Evolutionary conservation across 2,797 vertebrate genomes (phyloP), one percentile per base, ranked within the genome.

Genomic region (Chelmon rostratus): DNA sequence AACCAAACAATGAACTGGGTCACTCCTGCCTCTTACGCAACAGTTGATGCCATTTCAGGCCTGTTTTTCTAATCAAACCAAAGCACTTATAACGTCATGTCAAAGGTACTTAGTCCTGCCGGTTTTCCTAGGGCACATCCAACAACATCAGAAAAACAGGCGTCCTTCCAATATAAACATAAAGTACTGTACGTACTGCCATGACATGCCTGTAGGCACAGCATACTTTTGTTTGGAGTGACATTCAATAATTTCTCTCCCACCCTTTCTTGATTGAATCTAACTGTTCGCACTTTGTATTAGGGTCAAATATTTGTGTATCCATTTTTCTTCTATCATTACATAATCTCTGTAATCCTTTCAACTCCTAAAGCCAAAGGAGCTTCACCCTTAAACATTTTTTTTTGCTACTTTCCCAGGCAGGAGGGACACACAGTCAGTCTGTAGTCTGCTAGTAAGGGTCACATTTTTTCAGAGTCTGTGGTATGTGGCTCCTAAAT

Each of bases 401-500:
- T 57, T 35, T 49, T 74, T 8, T 83, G 84, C 81, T 88, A 88
- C 85, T 84, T 90, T 84, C 79, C 74, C 76, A 88, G 70, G 67
- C 68, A 66, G 47, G 52, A 54, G 58, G 53, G 63, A 84, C 77
- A 83, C 46, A 73, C 49, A 69, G 62, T 49, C 68, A 73, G 58
- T 68, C 64, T 64, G 68, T 79, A 82, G 44, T 74, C 81, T 71
- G 83, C 70, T 70, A 77, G 74, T 85, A 87, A 85, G 81, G 84
- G 89, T 79, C 71, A 86, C 73, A 77, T 88, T 84, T 76, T 75
- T 87, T 87, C 72, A 68, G 65, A 54, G 46, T 76, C 71, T 81
- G 78, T 79, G 90, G 88, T 82, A 91, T 89, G 88, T 68, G 62
- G 79, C 71, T 92, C 76, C 77, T 87, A 81, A 87, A 84, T 57